phyloP scores from a whole-genome alignment of 1,140 invertebrate species.

The Aphaenogaster ashmeadi region DNA sequence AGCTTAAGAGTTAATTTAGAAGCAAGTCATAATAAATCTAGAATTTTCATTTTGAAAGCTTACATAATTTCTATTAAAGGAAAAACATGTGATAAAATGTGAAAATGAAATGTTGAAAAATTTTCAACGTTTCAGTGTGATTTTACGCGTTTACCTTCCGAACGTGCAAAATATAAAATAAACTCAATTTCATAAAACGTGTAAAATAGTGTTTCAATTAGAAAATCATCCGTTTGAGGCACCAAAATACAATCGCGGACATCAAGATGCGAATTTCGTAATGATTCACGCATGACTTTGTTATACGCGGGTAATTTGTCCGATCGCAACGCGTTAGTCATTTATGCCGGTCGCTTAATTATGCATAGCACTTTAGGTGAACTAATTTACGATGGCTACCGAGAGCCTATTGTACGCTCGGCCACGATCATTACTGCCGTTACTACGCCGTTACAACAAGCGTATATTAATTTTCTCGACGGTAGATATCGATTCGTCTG shows the following conservation, averaged over 20 bases:
- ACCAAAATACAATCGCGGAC: background rate
- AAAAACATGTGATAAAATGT: background rate
- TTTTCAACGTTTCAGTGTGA: too few relatives aligned
- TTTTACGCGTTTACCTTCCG: background rate
- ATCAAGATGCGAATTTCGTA: conserved; percentile 48
- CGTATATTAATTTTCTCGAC: conserved; percentile 47
- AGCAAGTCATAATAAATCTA: background rate
- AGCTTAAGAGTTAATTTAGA: conserved; percentile 18
- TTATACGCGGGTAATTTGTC: conserved; percentile 48
- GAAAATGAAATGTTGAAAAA: background rate
- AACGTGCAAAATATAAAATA: background rate
- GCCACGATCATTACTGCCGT: conserved; percentile 23
- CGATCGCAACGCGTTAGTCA: conserved; percentile 36
- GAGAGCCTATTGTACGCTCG: conserved; percentile 38
- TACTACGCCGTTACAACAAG: conserved; percentile 30
- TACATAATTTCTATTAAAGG: background rate
- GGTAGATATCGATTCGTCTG: conserved; percentile 32
- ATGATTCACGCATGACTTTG: conserved; percentile 48
- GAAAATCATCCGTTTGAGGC: background rate
- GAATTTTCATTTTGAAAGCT: conserved; percentile 10
- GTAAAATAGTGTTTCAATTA: background rate
- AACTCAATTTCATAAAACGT: background rate
- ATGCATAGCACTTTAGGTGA: conserved; percentile 56
- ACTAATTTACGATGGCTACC: conserved; percentile 43
- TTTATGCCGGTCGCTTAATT: conserved; percentile 53